Evolutionary conservation across 2,113 vertebrate genomes (phyloP).

Genomic region (Eupsittula cactorum): DNA sequence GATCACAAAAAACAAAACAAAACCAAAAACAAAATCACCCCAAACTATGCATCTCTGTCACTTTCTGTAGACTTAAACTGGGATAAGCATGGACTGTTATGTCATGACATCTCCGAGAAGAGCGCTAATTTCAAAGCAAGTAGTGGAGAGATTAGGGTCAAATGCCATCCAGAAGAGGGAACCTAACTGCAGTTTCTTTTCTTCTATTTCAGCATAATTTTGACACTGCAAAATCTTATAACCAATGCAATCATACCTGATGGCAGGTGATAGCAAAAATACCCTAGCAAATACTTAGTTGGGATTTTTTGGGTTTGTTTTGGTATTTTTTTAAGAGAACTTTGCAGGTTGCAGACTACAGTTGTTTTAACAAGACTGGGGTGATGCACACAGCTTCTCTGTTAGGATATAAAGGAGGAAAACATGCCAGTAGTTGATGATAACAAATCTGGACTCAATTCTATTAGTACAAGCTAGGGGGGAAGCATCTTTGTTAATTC

Average conservation of each 20-base stretch:
- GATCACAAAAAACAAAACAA: background rate
- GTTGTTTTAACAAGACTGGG: background rate
- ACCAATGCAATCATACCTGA: background rate
- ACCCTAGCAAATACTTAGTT: background rate
- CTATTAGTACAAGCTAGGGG: accelerated
- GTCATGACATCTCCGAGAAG: background rate
- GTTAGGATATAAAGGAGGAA: background rate
- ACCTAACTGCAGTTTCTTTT: background rate
- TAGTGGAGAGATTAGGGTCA: background rate
- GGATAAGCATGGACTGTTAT: background rate
- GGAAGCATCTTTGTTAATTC: background rate
- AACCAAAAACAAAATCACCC: background rate
- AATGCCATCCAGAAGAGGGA: background rate
- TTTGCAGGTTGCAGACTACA: background rate
- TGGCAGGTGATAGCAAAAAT: background rate
- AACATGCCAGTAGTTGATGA: background rate
- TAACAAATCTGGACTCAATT: background rate
- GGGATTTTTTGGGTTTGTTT: background rate
- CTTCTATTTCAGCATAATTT: background rate
- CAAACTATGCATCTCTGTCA: background rate
- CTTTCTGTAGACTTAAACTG: background rate
- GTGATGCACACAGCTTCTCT: background rate
- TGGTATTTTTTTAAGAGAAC: background rate
- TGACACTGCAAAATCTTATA: background rate
- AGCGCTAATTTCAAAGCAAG: background rate